A percentile compares a stretch with the other conserved stretches of the same genome.
phyloP scores from a whole-genome alignment of 2,797 vertebrate genomes.

The Parauchenoglanis ngamensis region DNA sequence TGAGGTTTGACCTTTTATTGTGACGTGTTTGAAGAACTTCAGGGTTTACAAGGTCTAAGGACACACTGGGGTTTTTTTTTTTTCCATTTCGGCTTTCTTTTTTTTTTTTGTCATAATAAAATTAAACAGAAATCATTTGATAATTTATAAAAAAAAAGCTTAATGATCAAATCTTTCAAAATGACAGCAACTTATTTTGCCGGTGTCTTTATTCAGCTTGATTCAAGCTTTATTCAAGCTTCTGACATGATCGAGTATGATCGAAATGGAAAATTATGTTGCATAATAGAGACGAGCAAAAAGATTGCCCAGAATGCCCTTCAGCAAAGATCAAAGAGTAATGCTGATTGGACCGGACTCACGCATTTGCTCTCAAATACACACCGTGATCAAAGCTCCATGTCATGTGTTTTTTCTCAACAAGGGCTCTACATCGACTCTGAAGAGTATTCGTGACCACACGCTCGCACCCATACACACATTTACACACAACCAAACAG shows the following conservation, averaged over 20 bases:
- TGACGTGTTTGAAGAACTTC: slow-evolving; percentile 3
- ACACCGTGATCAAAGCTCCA: slow-evolving; percentile 51
- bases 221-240: background rate
- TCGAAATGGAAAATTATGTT: slow-evolving; percentile 43
- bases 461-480: background rate
- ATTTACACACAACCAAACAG: background rate
- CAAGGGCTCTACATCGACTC: slow-evolving; percentile 24
- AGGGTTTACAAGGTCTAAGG: background rate
- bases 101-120: background rate
- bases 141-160: background rate
- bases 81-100: background rate
- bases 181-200: background rate
- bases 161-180: background rate
- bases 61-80: background rate
- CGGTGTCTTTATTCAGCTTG: slow-evolving; percentile 15
- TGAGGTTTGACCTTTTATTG: slow-evolving; percentile 2
- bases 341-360: slow-evolving; percentile 49
- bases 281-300: slow-evolving; percentile 40
- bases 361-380: slow-evolving; percentile 41
- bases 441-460: background rate
- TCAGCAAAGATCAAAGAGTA: slow-evolving; percentile 55
- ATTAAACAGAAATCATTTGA: background rate
- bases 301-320: slow-evolving; percentile 43
- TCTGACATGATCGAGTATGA: slow-evolving; percentile 42
- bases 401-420: slow-evolving; percentile 42